Base-by-base conservation (phyloP, 2,888 invertebrate genomes). In the Stenotaenia linearis region DNA sequence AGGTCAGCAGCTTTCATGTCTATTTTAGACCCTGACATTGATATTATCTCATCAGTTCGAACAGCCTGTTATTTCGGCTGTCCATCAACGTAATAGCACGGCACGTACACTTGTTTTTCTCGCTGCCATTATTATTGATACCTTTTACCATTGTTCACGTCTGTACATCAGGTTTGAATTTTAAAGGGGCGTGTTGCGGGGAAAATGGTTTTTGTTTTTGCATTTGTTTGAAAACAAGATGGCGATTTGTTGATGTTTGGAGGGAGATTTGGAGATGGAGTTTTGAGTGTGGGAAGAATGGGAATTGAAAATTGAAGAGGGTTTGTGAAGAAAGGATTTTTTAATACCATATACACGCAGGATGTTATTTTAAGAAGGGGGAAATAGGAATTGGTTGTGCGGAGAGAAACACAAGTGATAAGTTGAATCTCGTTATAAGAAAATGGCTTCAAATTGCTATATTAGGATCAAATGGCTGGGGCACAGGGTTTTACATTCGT, bases 381-480 rank as follows among this genome's bases (percentile, higher is more conserved):
- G 3, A 9, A 9, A 6, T 69, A 50, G 21, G 50, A 50, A 50
- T 50, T 50, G 50, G 21, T 21, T 50, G 50, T 50, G 50, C 7
- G 50, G 18, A 50, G 50, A 5, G 50, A 50, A n/a, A 50, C 50
- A 18, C 50, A 18, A 50, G 50, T 69, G 25, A 23, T 69, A 69
- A 69, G 69, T 69, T 69, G 69, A 25, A 28, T 69, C 69, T 69
- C 28, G 25, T 28, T 69, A 69, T 69, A 69, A 50, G 50, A 50
- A 50, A 50, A 50, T 50, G 50, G 69, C 69, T 69, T 69, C 69
- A 69, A 69, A 69, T 69, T 69, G 69, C 25, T 69, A 69, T 69
- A 69, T 69, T 69, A 69, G 23, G 69, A 69, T 69, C 25, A 69
- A 69, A 69, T 69, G 69, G 28, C 23, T 10, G n/a, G 69, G 69